Evolutionary conservation across 2,113 vertebrate species (phyloP).

Genomic region (Thymallus thymallus): DNA sequence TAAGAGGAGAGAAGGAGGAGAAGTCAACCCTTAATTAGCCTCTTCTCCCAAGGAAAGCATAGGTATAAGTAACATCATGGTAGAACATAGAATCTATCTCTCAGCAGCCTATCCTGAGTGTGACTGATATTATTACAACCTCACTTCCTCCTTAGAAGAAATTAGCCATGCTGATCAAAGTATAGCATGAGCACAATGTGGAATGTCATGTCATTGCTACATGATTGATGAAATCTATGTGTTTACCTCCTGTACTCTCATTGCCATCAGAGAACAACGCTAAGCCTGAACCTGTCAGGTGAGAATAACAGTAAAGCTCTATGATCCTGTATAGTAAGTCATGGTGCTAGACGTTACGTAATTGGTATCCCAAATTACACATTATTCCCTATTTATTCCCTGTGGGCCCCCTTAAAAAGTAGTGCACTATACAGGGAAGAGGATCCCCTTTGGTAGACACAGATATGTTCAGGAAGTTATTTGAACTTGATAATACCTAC

Average conservation of each 20-base stretch:
- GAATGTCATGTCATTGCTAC: constrained; percentile 56
- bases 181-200: constrained; percentile 11
- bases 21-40: neutral
- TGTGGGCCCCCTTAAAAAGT: too few relatives aligned
- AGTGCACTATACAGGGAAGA: too few relatives aligned
- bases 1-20: too few relatives aligned
- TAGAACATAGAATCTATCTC: neutral
- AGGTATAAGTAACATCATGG: too few relatives aligned
- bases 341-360: too few relatives aligned
- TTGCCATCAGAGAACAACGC: neutral
- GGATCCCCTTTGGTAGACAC: neutral
- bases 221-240: constrained; percentile 61
- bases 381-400: too few relatives aligned
- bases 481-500: too few relatives aligned
- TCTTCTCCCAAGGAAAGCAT: too few relatives aligned
- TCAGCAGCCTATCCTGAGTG: constrained; percentile 5
- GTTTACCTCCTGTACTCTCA: neutral
- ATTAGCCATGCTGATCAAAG: constrained; percentile 44
- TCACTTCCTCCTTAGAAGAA: constrained; percentile 16
- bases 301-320: neutral
- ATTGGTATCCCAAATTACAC: too few relatives aligned
- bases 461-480: too few relatives aligned
- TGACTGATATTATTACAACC: constrained; percentile 3
- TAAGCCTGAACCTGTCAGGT: neutral
- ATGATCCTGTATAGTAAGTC: too few relatives aligned